A percentile compares a stretch with the other conserved stretches of the same genome.
phyloP scores from a whole-genome alignment of 1,140 invertebrate genomes.

The Lasioglossum baleicum region DNA sequence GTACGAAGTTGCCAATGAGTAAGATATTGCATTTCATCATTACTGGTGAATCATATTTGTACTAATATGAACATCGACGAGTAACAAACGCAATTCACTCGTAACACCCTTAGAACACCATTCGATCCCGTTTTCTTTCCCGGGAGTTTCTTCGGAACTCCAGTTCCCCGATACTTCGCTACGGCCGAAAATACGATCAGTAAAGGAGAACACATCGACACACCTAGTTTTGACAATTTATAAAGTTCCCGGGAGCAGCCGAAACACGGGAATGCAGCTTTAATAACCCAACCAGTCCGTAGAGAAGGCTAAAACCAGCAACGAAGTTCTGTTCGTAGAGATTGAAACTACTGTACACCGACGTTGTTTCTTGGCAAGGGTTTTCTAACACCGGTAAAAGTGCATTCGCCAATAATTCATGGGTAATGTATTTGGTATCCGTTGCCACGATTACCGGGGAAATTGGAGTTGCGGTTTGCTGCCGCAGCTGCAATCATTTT shows the following conservation, averaged over 20 bases:
- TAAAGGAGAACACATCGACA: slow-evolving; percentile 30
- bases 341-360: slow-evolving; percentile 40
- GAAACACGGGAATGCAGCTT: slow-evolving; percentile 24
- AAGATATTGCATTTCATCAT: no score
- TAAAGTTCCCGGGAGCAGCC: slow-evolving; percentile 35
- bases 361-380: slow-evolving; percentile 14
- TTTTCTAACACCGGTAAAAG: slow-evolving; percentile 46
- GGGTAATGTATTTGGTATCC: slow-evolving; percentile 39
- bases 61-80: not conserved
- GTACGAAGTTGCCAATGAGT: no score
- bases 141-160: not conserved
- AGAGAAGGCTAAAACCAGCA: slow-evolving; percentile 20
- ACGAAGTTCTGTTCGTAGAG: slow-evolving; percentile 40
- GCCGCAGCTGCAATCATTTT: not conserved
- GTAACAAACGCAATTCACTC: not conserved
- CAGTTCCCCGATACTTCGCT: not conserved
- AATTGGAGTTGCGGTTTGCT: not conserved
- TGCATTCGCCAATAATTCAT: slow-evolving; percentile 23
- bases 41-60: not conserved
- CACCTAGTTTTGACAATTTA: slow-evolving; percentile 29
- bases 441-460: not conserved
- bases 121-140: not conserved
- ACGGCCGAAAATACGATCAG: slow-evolving; percentile 20
- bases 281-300: slow-evolving; percentile 31
- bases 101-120: not conserved